Conservation (phyloP, 2,888 invertebrate species). For the Elgonia sp. region DNA sequence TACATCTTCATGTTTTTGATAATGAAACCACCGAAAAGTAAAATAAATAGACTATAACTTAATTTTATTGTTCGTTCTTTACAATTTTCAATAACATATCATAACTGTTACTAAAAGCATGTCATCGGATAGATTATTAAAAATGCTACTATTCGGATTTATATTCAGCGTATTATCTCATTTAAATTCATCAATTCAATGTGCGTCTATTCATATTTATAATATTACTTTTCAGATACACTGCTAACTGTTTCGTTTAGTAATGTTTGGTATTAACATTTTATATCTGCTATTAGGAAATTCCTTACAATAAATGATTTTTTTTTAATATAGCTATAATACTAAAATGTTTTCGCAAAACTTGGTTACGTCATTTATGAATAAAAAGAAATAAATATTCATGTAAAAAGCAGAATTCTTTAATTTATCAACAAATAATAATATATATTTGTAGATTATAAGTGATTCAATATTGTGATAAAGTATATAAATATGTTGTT, state of each 20-base stretch:
- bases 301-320: conserved; percentile 27
- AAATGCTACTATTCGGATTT: conserved; percentile 1
- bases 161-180: neutral
- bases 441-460: too few species aligned
- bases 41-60: neutral
- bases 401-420: too few species aligned
- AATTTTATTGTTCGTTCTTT: neutral
- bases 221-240: conserved; percentile 40
- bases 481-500: too few species aligned
- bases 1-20: conserved; percentile 1
- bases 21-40: neutral
- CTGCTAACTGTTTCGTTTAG: conserved; percentile 34
- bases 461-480: too few species aligned
- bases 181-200: conserved; percentile 46
- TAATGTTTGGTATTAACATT: conserved; percentile 16
- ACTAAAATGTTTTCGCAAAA: neutral
- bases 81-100: conserved; percentile 16
- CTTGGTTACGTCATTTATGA: neutral
- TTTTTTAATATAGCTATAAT: neutral
- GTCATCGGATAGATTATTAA: conserved; percentile 23
- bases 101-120: conserved; percentile 38
- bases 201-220: conserved; percentile 37
- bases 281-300: conserved; percentile 13
- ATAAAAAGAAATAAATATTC: too few species aligned
- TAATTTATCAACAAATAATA: too few species aligned